Evolutionary conservation across 2,888 invertebrate genomes (phyloP).

Genomic region (Aphidius colemani): DNA sequence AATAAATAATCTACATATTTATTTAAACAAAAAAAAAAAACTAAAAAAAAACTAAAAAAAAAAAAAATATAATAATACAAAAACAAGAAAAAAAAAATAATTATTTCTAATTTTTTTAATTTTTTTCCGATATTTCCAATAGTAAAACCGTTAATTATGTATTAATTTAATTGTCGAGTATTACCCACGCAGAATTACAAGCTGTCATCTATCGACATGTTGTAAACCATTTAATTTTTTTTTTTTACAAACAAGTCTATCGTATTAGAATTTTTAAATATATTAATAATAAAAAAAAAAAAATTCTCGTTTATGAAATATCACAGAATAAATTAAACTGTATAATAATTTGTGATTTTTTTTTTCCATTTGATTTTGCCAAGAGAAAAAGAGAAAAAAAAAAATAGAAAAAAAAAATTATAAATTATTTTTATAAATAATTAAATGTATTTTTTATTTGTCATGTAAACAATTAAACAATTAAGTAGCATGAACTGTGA

Average conservation of each 20-base stretch:
- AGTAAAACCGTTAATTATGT: constrained; percentile 28
- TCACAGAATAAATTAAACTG: too few species aligned
- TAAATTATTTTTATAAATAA: constrained; percentile 32
- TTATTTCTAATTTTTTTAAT: too few species aligned
- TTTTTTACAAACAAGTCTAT: constrained; percentile 37
- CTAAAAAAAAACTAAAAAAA: too few species aligned
- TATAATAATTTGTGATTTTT: too few species aligned
- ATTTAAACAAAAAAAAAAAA: too few species aligned
- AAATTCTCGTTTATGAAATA: too few species aligned
- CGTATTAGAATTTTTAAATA: too few species aligned
- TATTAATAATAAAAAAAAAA: too few species aligned
- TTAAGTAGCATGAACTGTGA: constrained; percentile 60
- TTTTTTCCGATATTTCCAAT: background rate
- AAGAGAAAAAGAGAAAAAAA: constrained; percentile 22
- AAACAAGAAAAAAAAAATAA: too few species aligned
- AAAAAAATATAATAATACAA: too few species aligned
- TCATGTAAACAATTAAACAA: constrained; percentile 47
- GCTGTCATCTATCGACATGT: constrained; percentile 22
- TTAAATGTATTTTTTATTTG: constrained; percentile 30
- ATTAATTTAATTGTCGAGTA: constrained; percentile 32
- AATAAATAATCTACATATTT: constrained; percentile 10
- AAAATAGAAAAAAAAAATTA: too few species aligned
- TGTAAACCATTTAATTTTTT: constrained; percentile 38
- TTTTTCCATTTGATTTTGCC: constrained; percentile 30
- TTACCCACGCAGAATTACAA: constrained; percentile 19